Evolutionary conservation across 2,797 vertebrate species (phyloP).

Genomic region (Gallinago solitaria): DNA sequence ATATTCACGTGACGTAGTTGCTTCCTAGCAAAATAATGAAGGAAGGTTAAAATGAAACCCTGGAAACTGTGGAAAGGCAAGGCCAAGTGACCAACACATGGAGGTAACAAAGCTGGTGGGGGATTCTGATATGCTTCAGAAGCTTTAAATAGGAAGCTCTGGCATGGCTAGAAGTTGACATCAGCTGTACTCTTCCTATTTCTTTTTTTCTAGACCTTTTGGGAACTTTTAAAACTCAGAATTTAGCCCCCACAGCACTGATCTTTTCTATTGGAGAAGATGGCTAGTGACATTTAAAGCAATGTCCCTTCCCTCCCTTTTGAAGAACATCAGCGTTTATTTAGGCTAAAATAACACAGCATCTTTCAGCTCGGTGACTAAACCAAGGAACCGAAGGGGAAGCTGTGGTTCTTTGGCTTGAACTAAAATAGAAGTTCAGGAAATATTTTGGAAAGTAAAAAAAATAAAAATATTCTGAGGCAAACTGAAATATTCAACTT

Average conservation of each 20-base stretch:
- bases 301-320: neutral
- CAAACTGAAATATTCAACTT: neutral
- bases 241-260: neutral
- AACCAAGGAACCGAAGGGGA: neutral
- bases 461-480: neutral
- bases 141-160: neutral
- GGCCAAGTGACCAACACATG: neutral
- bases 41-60: neutral
- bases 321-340: neutral
- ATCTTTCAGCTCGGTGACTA: neutral
- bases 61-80: neutral
- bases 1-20: neutral
- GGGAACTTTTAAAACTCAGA: neutral
- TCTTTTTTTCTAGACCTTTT: neutral
- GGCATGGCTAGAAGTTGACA: neutral
- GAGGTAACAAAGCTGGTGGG: neutral
- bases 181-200: neutral
- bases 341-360: neutral
- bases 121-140: neutral
- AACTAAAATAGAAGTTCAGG: neutral
- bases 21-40: neutral
- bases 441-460: neutral
- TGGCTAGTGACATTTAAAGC: neutral
- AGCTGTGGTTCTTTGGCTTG: neutral
- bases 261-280: neutral